Evolutionary conservation across 2,797 vertebrate genomes (phyloP), one percentile per base, ranked within the genome.

Genomic region (Mustela erminea): DNA sequence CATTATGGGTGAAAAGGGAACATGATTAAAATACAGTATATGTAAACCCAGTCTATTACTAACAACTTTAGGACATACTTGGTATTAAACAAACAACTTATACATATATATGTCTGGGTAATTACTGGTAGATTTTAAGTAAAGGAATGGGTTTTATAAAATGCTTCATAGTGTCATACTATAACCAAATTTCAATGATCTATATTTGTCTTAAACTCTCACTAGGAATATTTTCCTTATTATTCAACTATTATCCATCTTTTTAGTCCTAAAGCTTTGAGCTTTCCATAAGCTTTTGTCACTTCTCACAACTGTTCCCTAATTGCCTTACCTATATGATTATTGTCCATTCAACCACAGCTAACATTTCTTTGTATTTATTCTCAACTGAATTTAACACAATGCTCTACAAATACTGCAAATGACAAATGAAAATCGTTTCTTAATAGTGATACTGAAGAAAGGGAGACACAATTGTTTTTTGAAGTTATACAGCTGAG

Each of bases 391-490:
- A 5, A 15, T n/a, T 94, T 74, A 90, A 90, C 25, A 93, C 41
- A 85, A 87, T 66, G 20, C 7, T 43, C n/a, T 91, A 46, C 14
- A 93, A 68, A 74, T 81, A 93, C 17, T 81, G 13, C 38, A 52
- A 89, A 52, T 81, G 78, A 81, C 35, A 97, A 83, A 29, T 60
- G 46, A 83, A 89, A 96, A 81, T 43, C 38, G 23, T 32, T 66
- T 25, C 11, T 32, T n/a, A 87, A 90, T 35, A 68, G 32, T 87
- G 38, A 74, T 83, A 25, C 5, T 80, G 23, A 94, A 78, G 58
- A 84, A 87, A n/a, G 64, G 27, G n/a, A 93, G 58, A 93, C 13
- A 52, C 23, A 32, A 80, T 8, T 85, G 8, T 43, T 93, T 70
- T 84, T n/a, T 29, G 18, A 93, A 90, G 82, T 74, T 56, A 77